phyloP scores from a whole-genome alignment of 1,140 invertebrate species.

The Bradysia coprophila region DNA sequence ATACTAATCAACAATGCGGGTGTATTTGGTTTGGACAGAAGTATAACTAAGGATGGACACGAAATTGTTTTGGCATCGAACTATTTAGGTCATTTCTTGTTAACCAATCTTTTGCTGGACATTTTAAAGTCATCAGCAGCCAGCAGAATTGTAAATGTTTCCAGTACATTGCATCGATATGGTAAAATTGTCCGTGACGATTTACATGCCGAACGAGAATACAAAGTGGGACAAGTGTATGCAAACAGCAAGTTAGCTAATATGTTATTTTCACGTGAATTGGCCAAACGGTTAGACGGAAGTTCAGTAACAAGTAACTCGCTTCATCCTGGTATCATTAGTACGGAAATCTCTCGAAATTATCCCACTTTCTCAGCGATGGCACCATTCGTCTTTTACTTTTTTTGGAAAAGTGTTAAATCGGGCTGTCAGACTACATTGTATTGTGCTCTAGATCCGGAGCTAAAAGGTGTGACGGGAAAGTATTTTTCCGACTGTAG shows the following conservation, averaged over 20 bases:
- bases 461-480: slow-evolving; percentile 44
- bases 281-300: slow-evolving; percentile 38
- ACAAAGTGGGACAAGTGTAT: slow-evolving; percentile 45
- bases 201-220: slow-evolving; percentile 43
- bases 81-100: slow-evolving; percentile 42
- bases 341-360: slow-evolving; percentile 53
- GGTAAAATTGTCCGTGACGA: slow-evolving; percentile 48
- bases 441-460: slow-evolving; percentile 53
- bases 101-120: slow-evolving; percentile 44
- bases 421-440: slow-evolving; percentile 65
- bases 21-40: slow-evolving; percentile 10
- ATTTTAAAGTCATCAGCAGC: slow-evolving; percentile 25
- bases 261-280: slow-evolving; percentile 48
- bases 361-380: background rate
- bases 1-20: slow-evolving; percentile 12
- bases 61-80: slow-evolving; percentile 29
- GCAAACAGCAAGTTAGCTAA: slow-evolving; percentile 65
- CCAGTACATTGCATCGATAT: slow-evolving; percentile 40
- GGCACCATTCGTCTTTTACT: slow-evolving; percentile 11
- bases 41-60: slow-evolving; percentile 25
- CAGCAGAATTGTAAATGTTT: slow-evolving; percentile 54
- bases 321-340: slow-evolving; percentile 56
- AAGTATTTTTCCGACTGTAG: slow-evolving; percentile 34
- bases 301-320: slow-evolving; percentile 51
- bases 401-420: slow-evolving; percentile 39